Conservation (phyloP, 2,797 vertebrate species). For the Chaenodraco wilsoni region DNA sequence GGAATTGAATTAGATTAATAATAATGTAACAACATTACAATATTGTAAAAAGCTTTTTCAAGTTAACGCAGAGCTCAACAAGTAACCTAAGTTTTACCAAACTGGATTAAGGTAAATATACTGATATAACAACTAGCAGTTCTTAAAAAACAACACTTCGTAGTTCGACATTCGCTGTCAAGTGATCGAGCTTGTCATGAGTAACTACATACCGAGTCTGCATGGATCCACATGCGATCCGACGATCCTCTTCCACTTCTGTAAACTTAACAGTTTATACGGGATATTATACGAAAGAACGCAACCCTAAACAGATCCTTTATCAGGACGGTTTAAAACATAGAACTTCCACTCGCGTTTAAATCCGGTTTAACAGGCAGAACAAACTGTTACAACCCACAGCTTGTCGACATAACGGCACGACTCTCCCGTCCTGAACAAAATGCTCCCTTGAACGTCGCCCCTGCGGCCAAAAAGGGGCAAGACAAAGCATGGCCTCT, state of each 20-base stretch:
- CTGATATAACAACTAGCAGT: too few relatives aligned
- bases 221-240: conserved; percentile 50
- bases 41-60: background rate
- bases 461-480: conserved; percentile 47
- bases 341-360: conserved; percentile 12
- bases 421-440: conserved; percentile 68
- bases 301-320: conserved; percentile 5
- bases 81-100: conserved; percentile 2
- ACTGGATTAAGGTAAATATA: background rate
- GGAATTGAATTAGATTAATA: background rate
- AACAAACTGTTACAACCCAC: conserved; percentile 50
- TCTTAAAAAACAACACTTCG: background rate
- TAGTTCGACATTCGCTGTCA: background rate
- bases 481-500: conserved; percentile 18
- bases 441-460: conserved; percentile 60
- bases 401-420: conserved; percentile 44
- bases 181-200: background rate
- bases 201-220: conserved; percentile 53
- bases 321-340: background rate
- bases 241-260: conserved; percentile 47
- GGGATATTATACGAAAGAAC: background rate
- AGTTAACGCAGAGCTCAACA: background rate
- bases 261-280: conserved; percentile 29
- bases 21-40: background rate
- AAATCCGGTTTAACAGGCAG: conserved; percentile 50